These are phyloP conservation scores for Puntigrus tetrazona DNA, from an alignment of 2,113 vertebrate species.

Conservation along the genomic window DNA sequence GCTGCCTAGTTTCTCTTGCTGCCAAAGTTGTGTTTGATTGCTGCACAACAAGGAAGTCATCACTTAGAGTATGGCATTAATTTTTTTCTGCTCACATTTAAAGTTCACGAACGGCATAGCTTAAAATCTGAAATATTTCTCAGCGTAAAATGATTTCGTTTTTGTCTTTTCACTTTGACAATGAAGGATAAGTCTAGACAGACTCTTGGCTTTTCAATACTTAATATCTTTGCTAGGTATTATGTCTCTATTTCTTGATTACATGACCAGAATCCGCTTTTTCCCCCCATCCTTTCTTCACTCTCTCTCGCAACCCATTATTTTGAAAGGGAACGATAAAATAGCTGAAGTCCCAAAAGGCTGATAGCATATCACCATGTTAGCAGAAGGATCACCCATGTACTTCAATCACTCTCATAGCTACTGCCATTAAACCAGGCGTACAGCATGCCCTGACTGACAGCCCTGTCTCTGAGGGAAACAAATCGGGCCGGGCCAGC, in stretches of 20 bases:
- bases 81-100: conserved; percentile 11
- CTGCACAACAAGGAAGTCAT: conserved; percentile 37
- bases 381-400: conserved; percentile 45
- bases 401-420: conserved; percentile 38
- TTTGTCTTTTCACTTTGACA: neutral
- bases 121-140: conserved; percentile 4
- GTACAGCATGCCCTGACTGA: conserved; percentile 33
- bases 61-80: conserved; percentile 1
- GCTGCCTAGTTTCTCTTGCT: conserved; percentile 28
- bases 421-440: conserved; percentile 17
- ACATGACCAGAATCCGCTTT: neutral
- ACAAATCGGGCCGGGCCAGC: conserved; percentile 41
- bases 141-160: neutral
- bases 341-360: conserved; percentile 32
- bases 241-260: conserved; percentile 6
- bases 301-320: conserved; percentile 5
- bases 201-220: neutral
- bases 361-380: conserved; percentile 43
- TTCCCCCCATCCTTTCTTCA: neutral
- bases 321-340: conserved; percentile 10
- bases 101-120: neutral
- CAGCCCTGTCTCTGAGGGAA: conserved; percentile 41
- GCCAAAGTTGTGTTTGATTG: conserved; percentile 34
- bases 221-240: neutral
- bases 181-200: neutral